Evolutionary conservation across 1,140 invertebrate species (phyloP).

Genomic region (Drosophila busckii): DNA sequence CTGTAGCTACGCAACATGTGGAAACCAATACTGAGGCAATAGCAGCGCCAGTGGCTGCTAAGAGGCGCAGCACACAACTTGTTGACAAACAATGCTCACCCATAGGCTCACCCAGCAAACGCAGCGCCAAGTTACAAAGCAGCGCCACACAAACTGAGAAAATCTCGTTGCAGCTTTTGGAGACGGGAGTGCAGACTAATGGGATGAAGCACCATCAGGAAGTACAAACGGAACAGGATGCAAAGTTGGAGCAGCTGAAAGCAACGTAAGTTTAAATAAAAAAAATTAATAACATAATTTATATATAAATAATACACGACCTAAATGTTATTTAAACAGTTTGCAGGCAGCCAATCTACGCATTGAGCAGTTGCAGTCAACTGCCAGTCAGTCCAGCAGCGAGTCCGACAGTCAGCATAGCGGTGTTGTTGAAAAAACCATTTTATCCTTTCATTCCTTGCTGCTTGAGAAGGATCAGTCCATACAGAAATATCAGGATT

Average conservation of each 20-base stretch:
- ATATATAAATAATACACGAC: too few species aligned
- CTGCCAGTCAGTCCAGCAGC: conserved; percentile 12
- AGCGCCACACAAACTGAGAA: conserved; percentile 42
- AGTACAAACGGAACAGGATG: conserved; percentile 44
- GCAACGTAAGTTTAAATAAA: conserved; percentile 30
- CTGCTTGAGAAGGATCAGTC: conserved; percentile 74
- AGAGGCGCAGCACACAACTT: conserved; percentile 48
- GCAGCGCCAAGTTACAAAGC: conserved; percentile 10
- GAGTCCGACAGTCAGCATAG: conserved; percentile 52
- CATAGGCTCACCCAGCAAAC: conserved; percentile 46
- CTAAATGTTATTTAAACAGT: conserved; percentile 1
- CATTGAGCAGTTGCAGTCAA: conserved; percentile 41
- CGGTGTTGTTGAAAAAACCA: conserved; percentile 66
- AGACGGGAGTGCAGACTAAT: conserved; percentile 53
- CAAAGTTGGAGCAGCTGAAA: conserved; percentile 29
- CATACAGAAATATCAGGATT: conserved; percentile 71
- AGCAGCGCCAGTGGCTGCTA: conserved; percentile 47
- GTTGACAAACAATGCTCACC: conserved; percentile 64
- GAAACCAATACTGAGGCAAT: conserved; percentile 60
- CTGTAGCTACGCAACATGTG: conserved; percentile 19
- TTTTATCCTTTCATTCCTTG: conserved; percentile 69
- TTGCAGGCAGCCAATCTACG: conserved; percentile 42
- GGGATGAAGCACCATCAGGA: conserved; percentile 31
- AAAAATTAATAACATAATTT: background rate
- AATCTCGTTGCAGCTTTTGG: conserved; percentile 13